Evolutionary conservation across 2,888 invertebrate genomes (phyloP).

Genomic region (Asteroscopus sphinx): DNA sequence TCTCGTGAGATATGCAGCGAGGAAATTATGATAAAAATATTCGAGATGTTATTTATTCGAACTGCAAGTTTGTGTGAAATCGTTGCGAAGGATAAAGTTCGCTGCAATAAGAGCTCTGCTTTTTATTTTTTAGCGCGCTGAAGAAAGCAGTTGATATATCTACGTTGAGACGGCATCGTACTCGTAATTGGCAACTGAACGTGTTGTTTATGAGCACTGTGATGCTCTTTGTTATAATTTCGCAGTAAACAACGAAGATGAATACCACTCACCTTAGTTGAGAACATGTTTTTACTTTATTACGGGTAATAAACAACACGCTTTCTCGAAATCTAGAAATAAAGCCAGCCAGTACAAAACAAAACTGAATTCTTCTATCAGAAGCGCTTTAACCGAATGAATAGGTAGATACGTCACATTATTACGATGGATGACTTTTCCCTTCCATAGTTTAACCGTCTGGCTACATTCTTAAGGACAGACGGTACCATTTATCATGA

Average conservation of each 20-base stretch:
- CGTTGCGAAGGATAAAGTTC: constrained; percentile 44
- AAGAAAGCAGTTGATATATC: constrained; percentile 41
- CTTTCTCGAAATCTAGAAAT: constrained; percentile 15
- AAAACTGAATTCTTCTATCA: constrained; percentile 32
- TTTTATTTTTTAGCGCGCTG: constrained; percentile 32
- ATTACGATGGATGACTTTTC: constrained; percentile 59
- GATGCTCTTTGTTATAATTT: background rate
- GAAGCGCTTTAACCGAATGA: constrained; percentile 37
- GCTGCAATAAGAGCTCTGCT: constrained; percentile 28
- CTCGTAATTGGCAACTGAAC: constrained; percentile 34
- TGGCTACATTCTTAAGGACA: constrained; percentile 57
- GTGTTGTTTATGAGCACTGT: constrained; percentile 7
- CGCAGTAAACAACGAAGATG: background rate
- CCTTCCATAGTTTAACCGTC: constrained; percentile 50
- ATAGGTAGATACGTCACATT: constrained; percentile 56
- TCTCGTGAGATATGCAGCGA: constrained; percentile 42
- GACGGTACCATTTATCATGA: constrained; percentile 61
- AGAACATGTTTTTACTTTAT: background rate
- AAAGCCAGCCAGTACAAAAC: constrained; percentile 12
- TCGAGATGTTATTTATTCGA: constrained; percentile 46
- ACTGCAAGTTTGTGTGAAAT: constrained; percentile 35
- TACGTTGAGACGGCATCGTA: constrained; percentile 16
- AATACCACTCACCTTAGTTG: background rate
- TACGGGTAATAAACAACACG: no score
- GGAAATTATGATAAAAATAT: constrained; percentile 46